Evolutionary conservation across 2,888 invertebrate species (phyloP).

Genomic region (Drosophila cracens): DNA sequence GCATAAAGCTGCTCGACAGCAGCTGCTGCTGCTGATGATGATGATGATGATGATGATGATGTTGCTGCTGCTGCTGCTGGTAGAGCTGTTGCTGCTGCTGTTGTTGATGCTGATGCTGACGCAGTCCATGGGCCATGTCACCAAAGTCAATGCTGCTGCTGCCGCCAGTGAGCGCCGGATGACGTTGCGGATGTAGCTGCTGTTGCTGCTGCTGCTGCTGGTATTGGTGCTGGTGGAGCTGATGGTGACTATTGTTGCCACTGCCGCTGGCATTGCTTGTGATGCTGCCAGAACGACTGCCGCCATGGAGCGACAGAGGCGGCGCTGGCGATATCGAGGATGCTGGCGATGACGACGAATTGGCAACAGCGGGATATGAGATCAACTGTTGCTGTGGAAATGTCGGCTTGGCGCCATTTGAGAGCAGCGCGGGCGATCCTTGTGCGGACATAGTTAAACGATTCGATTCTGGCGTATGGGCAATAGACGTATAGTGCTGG

Average conservation of each 20-base stretch:
- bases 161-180: conserved; percentile 62
- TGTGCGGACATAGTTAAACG: conserved; percentile 86
- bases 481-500: conserved; percentile 94
- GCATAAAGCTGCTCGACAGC: conserved; percentile 74
- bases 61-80: conserved; percentile 52
- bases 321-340: conserved; percentile 53
- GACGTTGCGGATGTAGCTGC: conserved; percentile 58
- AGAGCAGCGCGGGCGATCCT: conserved; percentile 50
- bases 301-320: conserved; percentile 57
- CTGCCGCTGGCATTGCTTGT: conserved; percentile 76
- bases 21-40: conserved; percentile 64
- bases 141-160: conserved; percentile 74
- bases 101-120: conserved; percentile 61
- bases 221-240: conserved; percentile 48
- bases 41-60: conserved; percentile 26
- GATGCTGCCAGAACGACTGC: conserved; percentile 82
- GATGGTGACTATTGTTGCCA: conserved; percentile 45
- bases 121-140: conserved; percentile 73
- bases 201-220: conserved; percentile 50
- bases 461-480: conserved; percentile 95
- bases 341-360: conserved; percentile 57
- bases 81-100: conserved; percentile 51
- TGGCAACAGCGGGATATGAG: conserved; percentile 83
- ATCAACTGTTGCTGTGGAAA: conserved; percentile 84
- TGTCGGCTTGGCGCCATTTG: conserved; percentile 73